These are phyloP conservation scores for Stichopus chloronotus DNA, from an alignment of 35 echinoderm and acorn worm genomes.

Conservation along the genomic window DNA sequence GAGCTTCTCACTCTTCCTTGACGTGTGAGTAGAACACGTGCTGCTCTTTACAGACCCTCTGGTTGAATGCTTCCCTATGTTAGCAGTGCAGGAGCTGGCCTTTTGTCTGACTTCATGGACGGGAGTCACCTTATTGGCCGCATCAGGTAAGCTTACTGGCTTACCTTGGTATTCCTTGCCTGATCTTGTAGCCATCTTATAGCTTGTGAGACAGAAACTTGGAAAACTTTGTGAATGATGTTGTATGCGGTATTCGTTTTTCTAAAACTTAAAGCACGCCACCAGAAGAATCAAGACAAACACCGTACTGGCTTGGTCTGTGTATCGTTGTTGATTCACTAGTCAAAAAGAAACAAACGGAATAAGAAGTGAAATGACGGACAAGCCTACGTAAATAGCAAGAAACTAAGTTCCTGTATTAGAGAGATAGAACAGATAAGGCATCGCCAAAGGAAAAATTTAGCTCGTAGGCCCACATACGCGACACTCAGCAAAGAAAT, in stretches of 20 bases:
- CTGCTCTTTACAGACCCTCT: neutral
- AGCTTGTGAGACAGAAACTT: neutral
- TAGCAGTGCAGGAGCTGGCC: slow-evolving; percentile 7
- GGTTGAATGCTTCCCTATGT: neutral
- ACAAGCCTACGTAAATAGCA: too few species aligned
- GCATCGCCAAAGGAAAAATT: too few species aligned
- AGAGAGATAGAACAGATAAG: too few species aligned
- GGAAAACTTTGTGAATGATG: neutral
- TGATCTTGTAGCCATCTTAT: neutral
- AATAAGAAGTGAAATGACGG: too few species aligned
- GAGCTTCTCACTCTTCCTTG: neutral
- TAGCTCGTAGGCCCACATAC: too few species aligned
- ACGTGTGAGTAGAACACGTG: neutral
- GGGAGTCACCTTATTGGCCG: neutral
- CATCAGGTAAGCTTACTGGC: neutral
- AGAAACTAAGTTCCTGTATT: too few species aligned
- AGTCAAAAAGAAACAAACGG: too few species aligned
- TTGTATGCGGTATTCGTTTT: neutral
- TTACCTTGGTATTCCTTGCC: neutral
- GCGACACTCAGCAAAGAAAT: too few species aligned
- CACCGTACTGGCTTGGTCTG: too few species aligned
- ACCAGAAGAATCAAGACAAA: too few species aligned
- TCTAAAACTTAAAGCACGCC: too few species aligned
- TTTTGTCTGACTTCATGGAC: neutral
- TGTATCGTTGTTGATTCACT: too few species aligned